Percentiles rank a stretch among this genome's conserved stretches.
Conservation (phyloP, 2,797 vertebrate species). For the Acipenser oxyrinchus region DNA sequence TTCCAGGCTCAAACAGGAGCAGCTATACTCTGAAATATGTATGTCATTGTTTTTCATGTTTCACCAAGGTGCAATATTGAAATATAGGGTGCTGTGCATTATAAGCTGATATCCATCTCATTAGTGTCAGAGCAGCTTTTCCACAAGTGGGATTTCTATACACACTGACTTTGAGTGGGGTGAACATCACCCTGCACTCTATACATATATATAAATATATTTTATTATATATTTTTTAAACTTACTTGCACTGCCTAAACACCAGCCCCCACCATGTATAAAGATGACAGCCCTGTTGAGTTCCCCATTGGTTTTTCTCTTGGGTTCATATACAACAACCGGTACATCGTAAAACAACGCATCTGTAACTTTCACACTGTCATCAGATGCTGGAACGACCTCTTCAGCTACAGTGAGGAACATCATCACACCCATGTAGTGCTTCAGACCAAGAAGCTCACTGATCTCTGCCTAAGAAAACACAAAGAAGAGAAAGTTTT, state of each 20-base stretch:
- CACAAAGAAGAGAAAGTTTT: background rate
- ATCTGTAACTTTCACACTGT: conserved; percentile 63
- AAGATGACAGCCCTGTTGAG: conserved; percentile 68
- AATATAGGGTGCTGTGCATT: too few species aligned
- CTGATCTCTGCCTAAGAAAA: conserved; percentile 56
- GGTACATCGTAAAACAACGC: conserved; percentile 58
- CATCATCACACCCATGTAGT: conserved; percentile 76
- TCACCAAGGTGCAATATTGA: too few species aligned
- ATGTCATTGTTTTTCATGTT: too few species aligned
- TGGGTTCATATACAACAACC: conserved; percentile 69
- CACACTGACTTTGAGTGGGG: too few species aligned
- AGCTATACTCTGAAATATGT: too few species aligned
- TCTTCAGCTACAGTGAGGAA: conserved; percentile 57
- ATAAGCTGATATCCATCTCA: too few species aligned
- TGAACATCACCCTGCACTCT: too few species aligned
- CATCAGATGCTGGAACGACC: conserved; percentile 55
- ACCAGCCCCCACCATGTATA: conserved; percentile 85
- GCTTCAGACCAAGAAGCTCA: conserved; percentile 62
- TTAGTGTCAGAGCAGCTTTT: too few species aligned
- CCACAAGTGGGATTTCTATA: too few species aligned
- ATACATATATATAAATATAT: too few species aligned
- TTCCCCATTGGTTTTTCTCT: conserved; percentile 14
- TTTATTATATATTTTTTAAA: conserved; percentile 16
- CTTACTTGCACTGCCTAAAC: conserved; percentile 68
- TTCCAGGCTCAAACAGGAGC: too few species aligned